These are phyloP conservation scores for Coelogynopora nodosa DNA, from an alignment of 2,888 invertebrate species.

Conservation along the genomic window DNA sequence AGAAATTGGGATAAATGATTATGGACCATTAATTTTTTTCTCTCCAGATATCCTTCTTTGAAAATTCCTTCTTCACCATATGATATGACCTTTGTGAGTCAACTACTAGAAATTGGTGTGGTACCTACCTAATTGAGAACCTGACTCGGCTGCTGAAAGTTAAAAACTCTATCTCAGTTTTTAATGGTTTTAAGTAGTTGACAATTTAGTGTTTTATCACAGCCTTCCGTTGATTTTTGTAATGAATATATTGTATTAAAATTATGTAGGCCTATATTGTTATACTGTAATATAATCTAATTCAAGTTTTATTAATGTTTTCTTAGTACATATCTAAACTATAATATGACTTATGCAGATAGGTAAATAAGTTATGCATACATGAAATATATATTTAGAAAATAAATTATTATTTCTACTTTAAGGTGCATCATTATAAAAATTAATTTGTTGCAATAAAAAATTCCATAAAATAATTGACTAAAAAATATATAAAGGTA, in stretches of 20 bases:
- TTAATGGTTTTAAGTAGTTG: not conserved
- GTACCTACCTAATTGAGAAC: slow-evolving; percentile 13
- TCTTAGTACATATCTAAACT: not conserved
- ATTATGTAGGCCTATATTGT: not conserved
- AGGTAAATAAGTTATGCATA: slow-evolving; percentile 31
- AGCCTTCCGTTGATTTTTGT: not conserved
- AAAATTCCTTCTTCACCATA: not conserved
- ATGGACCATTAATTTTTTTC: not conserved
- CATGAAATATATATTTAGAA: no score
- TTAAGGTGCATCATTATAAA: not conserved
- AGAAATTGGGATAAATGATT: not conserved
- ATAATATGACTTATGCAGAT: slow-evolving; percentile 2
- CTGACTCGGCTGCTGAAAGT: not conserved
- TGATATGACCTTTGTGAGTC: not conserved
- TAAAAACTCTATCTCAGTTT: not conserved
- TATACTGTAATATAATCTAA: not conserved
- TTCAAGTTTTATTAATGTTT: slow-evolving; percentile 11
- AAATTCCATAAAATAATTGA: not conserved
- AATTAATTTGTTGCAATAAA: not conserved
- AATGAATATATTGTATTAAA: not conserved
- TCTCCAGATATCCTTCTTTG: slow-evolving; percentile 7
- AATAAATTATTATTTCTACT: no score
- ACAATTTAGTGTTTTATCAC: not conserved
- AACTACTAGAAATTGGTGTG: not conserved
- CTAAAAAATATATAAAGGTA: not conserved